These are phyloP conservation scores for Nesometra sesokonis DNA, from an alignment of 35 echinoderm and acorn worm species.

Conservation along the genomic window DNA sequence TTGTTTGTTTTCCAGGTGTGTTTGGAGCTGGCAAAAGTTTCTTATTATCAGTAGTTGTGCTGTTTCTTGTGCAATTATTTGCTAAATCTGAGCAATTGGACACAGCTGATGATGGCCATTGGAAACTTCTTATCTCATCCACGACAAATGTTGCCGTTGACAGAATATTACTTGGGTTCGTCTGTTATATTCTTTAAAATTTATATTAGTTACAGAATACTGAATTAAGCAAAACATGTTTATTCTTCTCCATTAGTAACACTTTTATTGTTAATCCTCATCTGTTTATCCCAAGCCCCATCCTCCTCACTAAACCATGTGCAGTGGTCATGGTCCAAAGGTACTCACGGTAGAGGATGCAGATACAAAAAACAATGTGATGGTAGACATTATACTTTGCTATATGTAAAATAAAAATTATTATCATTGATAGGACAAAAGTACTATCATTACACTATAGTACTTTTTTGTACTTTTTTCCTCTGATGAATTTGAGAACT, in stretches of 20 bases:
- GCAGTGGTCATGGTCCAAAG: no score
- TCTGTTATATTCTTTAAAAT: neutral
- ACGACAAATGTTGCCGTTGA: conserved; percentile 97
- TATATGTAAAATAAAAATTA: no score
- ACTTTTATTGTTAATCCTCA: neutral
- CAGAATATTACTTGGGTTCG: conserved; percentile 69
- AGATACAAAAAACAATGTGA: no score
- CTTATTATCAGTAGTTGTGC: conserved; percentile 53
- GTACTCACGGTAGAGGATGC: no score
- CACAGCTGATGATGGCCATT: neutral
- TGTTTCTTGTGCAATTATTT: conserved; percentile 61
- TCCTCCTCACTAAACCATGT: neutral
- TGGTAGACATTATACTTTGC: no score
- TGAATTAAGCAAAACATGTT: neutral
- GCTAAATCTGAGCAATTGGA: neutral
- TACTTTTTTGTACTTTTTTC: no score
- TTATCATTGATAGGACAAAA: no score
- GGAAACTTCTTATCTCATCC: conserved; percentile 84
- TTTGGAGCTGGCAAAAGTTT: conserved; percentile 98
- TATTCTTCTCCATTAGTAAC: neutral
- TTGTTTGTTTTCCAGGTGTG: conserved; percentile 41
- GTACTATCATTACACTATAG: no score
- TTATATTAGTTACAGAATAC: neutral
- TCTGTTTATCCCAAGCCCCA: neutral
- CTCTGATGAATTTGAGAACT: no score